Evolutionary conservation across 2,888 invertebrate genomes (phyloP).

Genomic region (Blastobasis adustella): DNA sequence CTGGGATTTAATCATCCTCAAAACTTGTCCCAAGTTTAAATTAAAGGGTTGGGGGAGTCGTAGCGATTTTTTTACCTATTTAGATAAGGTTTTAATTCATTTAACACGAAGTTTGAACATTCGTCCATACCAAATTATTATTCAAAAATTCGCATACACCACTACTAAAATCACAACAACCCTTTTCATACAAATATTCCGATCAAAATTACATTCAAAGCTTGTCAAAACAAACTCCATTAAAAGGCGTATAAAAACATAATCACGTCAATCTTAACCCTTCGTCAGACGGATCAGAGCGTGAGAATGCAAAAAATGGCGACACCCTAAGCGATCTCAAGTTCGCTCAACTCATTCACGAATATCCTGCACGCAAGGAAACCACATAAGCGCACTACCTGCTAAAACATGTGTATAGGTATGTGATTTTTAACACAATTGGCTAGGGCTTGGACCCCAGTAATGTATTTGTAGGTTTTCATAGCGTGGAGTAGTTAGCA

Average conservation of each 20-base stretch:
- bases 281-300: constrained; percentile 29
- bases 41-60: constrained; percentile 1
- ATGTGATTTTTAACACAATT: constrained; percentile 26
- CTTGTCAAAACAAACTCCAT: no score
- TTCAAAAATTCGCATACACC: no score
- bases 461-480: constrained; percentile 40
- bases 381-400: constrained; percentile 63
- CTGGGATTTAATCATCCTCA: constrained; percentile 11
- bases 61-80: no score
- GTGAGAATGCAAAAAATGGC: constrained; percentile 64
- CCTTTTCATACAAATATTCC: no score
- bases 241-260: constrained; percentile 4
- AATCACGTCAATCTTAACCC: constrained; percentile 37
- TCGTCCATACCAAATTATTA: no score
- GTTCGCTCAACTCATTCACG: constrained; percentile 56
- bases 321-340: constrained; percentile 34
- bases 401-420: constrained; percentile 23
- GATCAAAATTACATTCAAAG: no score
- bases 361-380: constrained; percentile 71
- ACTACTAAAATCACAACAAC: no score
- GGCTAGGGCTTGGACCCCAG: constrained; percentile 19
- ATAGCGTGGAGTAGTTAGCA: neutral
- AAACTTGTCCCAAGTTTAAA: constrained; percentile 6
- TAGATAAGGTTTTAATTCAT: no score
- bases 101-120: no score